A percentile compares a stretch with the other conserved stretches of the same genome.
Evolutionary conservation across 2,113 vertebrate genomes (phyloP).

Genomic region (Eubucco bourcierii): DNA sequence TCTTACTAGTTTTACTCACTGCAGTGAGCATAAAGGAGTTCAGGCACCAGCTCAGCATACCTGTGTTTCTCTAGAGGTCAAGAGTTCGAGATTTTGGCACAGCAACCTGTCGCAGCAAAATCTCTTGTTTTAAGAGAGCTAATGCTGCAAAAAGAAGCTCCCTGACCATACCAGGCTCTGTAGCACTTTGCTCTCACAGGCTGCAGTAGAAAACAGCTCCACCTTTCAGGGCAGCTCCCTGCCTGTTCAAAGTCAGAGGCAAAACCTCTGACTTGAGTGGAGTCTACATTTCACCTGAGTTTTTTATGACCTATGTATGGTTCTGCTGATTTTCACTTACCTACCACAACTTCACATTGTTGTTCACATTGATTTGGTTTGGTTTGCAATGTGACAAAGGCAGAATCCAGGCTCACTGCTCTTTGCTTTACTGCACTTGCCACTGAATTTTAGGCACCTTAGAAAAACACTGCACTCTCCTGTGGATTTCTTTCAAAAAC

Average conservation of each 20-base stretch:
- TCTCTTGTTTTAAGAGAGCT: not conserved
- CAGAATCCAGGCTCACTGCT: not conserved
- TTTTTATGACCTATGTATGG: not conserved
- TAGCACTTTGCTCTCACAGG: not conserved
- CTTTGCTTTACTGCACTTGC: not conserved
- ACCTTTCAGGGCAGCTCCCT: not conserved
- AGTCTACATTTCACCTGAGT: not conserved
- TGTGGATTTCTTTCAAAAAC: not conserved
- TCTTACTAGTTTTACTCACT: conserved; percentile 38
- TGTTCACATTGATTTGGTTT: not conserved
- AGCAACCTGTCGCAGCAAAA: not conserved
- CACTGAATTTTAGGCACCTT: not conserved
- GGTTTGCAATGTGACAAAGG: not conserved
- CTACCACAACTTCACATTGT: not conserved
- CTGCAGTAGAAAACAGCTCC: not conserved
- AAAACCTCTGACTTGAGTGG: not conserved
- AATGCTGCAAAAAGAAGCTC: not conserved
- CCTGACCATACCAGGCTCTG: not conserved
- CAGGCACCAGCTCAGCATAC: not conserved
- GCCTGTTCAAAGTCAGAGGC: not conserved
- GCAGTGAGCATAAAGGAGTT: not conserved
- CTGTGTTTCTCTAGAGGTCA: not conserved
- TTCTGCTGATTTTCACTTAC: not conserved
- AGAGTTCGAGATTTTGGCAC: conserved; percentile 5
- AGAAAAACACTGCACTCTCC: not conserved